Base-by-base conservation (phyloP, 2,113 vertebrate genomes). In the Bubalus kerabau region DNA sequence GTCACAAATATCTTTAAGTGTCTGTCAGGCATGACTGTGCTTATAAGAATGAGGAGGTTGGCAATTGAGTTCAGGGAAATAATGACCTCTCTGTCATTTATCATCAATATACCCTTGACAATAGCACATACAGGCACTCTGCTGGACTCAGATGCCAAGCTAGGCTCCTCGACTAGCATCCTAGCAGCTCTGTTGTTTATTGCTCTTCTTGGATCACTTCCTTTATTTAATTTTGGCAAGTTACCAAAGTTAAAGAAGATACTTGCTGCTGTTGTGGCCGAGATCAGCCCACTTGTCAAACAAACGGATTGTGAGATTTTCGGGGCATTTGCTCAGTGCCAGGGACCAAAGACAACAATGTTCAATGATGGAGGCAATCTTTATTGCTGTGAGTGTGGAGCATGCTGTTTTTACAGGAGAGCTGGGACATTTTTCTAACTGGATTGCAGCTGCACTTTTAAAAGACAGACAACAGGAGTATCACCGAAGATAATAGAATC, bases 271-370 rank as follows among this genome's bases (percentile, higher is more conserved):
- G 48, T 76, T 81, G 32, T 54, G 40, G 64, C 56, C 43, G 26
- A 96, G 86, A 98, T 96, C 92, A 97, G 96, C 94, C 94, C 95
- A 98, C 96, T 97, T 98, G 98, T 98, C 98, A 98, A 97, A 97
- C 83, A 81, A 96, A 98, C 30, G 43, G 60, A 89, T 95, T 95
- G 52, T 96, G 96, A 14, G 59, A 90, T 96, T 98, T 97, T 8
- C 14, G 16, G 90, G 95, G 30, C 98, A 98, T 95, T 7, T 95
- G 97, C 84, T 95, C 84, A 94, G 92, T 80, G 56, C 54, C 32
- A 28, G 48, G 23, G 60, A 95, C 80, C 46, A 36, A 57, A 97
- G 90, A 97, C 96, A 98, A 46, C 97, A 92, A 90, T 98, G 95
- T 92, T 98, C 86, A 81, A 64, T 67, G 93, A 98, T 82, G 96